Base-by-base conservation (phyloP, 1,140 invertebrate genomes). In the Harlomillsia oculata region DNA sequence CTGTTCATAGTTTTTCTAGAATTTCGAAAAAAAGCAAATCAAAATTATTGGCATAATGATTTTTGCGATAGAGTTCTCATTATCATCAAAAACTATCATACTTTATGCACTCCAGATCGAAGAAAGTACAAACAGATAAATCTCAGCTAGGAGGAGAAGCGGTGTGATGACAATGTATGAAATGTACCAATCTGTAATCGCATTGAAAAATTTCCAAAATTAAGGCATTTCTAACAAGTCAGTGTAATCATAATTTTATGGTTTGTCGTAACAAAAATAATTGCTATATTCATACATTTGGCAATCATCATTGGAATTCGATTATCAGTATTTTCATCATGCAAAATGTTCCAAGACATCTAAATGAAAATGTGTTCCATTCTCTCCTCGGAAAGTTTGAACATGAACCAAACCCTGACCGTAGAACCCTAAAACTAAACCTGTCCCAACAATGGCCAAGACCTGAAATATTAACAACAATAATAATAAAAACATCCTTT, bases 111-210 rank as follows among this genome's bases (percentile, higher is more conserved):
- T 32, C 45, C 45, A 20, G 29, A 6, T 30, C 45, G 34, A 20
- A 48, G 30, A 14, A 48, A 23, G 16, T 32, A n/a, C 36, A 32
- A 32, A 48, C 1, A 48, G 29, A 11, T 21, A 48, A 4, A 32
- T 13, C 16, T 48, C 45, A 5, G 34, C 28, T 20, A 32, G 2
- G 23, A 48, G 34, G 21, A 48, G 5, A 2, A 34, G 28, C 1
- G 45, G 45, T n/a, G 45, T 30, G 21, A 48, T 48, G 6, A 32
- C 45, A 28, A 48, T 48, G 29, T 48, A 48, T 1, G 18, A 28
- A 32, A 30, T 48, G 14, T 30, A 48, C 45, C 45, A 48, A 34
- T 48, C 45, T 48, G 28, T 13, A 45, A 16, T 21, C 18, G 2
- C 11, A 40, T 20, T 16, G 23, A 16, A 40, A 16, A 40, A 40